phyloP scores from a whole-genome alignment of 2,888 invertebrate species.

The Drosophila pegasa region DNA sequence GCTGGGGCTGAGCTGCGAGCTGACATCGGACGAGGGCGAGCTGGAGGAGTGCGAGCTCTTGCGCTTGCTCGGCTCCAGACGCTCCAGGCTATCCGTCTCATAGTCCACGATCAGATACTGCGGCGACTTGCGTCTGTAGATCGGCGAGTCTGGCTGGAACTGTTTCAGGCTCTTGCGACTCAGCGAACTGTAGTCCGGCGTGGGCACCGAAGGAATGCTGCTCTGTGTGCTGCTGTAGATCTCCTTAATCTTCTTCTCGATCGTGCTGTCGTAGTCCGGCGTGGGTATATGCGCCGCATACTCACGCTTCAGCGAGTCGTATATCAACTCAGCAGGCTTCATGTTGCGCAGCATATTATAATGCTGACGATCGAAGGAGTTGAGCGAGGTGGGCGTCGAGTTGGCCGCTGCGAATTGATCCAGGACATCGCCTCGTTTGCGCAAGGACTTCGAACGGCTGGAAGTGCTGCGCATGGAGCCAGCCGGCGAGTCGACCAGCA shows the following conservation, averaged over 20 bases:
- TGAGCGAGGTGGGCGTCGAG: slow-evolving; percentile 76
- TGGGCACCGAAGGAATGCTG: slow-evolving; percentile 84
- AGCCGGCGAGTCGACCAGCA: slow-evolving; percentile 82
- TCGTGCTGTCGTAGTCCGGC: slow-evolving; percentile 85
- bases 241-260: slow-evolving; percentile 84
- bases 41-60: slow-evolving; percentile 85
- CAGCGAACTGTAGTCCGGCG: slow-evolving; percentile 85
- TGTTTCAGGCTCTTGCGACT: slow-evolving; percentile 83
- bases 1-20: slow-evolving; percentile 90
- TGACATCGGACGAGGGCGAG: slow-evolving; percentile 87
- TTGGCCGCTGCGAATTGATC: slow-evolving; percentile 84
- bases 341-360: slow-evolving; percentile 83
- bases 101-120: slow-evolving; percentile 87
- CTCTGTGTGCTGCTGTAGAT: slow-evolving; percentile 84
- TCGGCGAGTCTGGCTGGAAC: slow-evolving; percentile 84
- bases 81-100: slow-evolving; percentile 91
- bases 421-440: slow-evolving; percentile 79
- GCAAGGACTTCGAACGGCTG: slow-evolving; percentile 75
- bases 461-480: slow-evolving; percentile 80
- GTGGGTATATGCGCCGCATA: slow-evolving; percentile 83
- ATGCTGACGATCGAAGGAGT: slow-evolving; percentile 82
- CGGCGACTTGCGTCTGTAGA: slow-evolving; percentile 83
- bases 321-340: slow-evolving; percentile 87
- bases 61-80: slow-evolving; percentile 86
- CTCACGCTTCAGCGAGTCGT: slow-evolving; percentile 87